These are phyloP conservation scores for Lepidurus packardi DNA, from an alignment of 1,140 invertebrate species.

Conservation along the genomic window DNA sequence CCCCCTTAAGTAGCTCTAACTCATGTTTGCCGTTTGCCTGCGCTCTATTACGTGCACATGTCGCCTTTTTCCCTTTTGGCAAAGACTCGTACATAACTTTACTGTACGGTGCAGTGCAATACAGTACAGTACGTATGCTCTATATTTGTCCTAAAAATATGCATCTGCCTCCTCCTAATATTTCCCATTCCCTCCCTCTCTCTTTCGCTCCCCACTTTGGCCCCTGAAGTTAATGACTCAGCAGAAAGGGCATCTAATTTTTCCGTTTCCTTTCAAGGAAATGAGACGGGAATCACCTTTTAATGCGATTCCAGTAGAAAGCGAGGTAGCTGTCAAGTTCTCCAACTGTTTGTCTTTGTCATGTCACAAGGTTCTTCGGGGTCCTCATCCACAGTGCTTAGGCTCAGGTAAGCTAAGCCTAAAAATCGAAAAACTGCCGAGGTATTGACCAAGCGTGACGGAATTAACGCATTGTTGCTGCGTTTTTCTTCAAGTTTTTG, in stretches of 20 bases:
- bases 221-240: slow-evolving; percentile 9
- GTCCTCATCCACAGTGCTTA: neutral
- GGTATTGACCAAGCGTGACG: neutral
- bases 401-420: neutral
- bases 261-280: slow-evolving; percentile 19
- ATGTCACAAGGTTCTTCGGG: neutral
- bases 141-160: slow-evolving; percentile 3
- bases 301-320: slow-evolving; percentile 3
- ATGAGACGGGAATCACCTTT: slow-evolving; percentile 17
- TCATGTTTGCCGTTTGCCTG: slow-evolving; percentile 12
- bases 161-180: neutral
- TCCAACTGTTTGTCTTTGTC: slow-evolving; percentile 18
- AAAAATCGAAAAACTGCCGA: neutral
- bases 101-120: no score
- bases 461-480: neutral
- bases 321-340: neutral
- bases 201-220: neutral
- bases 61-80: neutral
- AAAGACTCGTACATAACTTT: neutral
- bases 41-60: slow-evolving; percentile 21
- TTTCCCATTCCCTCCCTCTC: neutral
- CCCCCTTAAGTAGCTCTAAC: slow-evolving; percentile 1
- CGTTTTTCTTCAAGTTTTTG: neutral
- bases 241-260: slow-evolving; percentile 13
- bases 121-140: neutral